A percentile compares a stretch with the other conserved stretches of the same genome.
Evolutionary conservation across 2,797 vertebrate species (phyloP).

Genomic region (Luscinia luscinia): DNA sequence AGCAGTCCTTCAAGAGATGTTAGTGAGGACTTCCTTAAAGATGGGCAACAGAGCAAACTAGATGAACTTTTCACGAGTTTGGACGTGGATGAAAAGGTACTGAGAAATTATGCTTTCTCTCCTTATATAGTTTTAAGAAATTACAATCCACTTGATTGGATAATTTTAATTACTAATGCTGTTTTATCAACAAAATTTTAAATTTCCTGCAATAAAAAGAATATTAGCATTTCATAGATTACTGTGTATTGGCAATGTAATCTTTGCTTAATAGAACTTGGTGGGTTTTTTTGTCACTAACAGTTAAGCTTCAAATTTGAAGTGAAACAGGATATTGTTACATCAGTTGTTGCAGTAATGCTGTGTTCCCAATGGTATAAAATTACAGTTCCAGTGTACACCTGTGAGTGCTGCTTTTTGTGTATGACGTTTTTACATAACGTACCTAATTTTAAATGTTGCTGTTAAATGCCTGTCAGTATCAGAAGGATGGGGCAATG

Average conservation of each 20-base stretch:
- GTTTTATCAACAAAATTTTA: not conserved
- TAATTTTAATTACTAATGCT: not conserved
- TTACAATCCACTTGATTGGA: not conserved
- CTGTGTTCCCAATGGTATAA: not conserved
- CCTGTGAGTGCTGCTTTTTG: not conserved
- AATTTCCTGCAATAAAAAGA: not conserved
- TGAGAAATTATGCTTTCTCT: not conserved
- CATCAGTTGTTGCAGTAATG: not conserved
- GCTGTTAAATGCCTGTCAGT: not conserved
- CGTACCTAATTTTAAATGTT: not conserved
- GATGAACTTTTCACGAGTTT: slow-evolving; percentile 45
- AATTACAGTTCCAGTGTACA: not conserved
- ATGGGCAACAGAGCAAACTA: slow-evolving; percentile 25
- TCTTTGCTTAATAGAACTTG: not conserved
- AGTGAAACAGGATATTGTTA: not conserved
- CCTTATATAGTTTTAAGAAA: not conserved
- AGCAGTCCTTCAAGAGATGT: slow-evolving; percentile 44
- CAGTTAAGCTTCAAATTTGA: not conserved
- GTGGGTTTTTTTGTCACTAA: not conserved
- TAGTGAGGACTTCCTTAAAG: slow-evolving; percentile 34
- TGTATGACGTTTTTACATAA: not conserved
- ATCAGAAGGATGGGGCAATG: not conserved
- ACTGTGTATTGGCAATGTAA: not conserved
- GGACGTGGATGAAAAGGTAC: slow-evolving; percentile 69
- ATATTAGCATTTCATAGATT: not conserved